A percentile compares a stretch with the other conserved stretches of the same genome.
Evolutionary conservation across 1,140 invertebrate genomes (phyloP).

Genomic region (Radopholus similis): DNA sequence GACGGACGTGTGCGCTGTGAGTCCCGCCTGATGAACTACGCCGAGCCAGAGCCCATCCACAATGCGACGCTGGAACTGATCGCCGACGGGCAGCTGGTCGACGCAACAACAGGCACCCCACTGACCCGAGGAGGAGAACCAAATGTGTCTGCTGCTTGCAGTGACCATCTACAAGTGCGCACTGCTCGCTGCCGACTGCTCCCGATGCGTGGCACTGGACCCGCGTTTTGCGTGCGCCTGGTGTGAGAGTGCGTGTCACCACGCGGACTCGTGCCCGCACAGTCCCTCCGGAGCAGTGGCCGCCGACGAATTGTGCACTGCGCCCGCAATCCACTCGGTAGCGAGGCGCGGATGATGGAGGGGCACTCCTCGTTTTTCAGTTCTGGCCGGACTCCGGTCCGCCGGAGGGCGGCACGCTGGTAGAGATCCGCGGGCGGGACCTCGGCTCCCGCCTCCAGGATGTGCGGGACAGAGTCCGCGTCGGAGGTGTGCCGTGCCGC

Average conservation of each 20-base stretch:
- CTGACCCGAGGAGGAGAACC: background rate
- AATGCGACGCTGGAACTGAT: slow-evolving; percentile 45
- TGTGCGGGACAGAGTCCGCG: slow-evolving; percentile 81
- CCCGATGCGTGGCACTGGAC: slow-evolving; percentile 78
- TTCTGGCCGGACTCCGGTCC: slow-evolving; percentile 89
- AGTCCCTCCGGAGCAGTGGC: slow-evolving; percentile 65
- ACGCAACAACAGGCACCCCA: slow-evolving; percentile 30
- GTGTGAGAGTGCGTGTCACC: slow-evolving; percentile 81
- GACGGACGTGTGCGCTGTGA: slow-evolving; percentile 19
- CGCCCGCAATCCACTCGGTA: slow-evolving; percentile 85
- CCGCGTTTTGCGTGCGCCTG: slow-evolving; percentile 83
- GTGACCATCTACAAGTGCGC: slow-evolving; percentile 90
- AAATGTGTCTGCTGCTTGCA: slow-evolving; percentile 29
- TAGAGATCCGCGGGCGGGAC: slow-evolving; percentile 92
- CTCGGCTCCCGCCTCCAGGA: slow-evolving; percentile 83
- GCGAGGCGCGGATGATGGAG: slow-evolving; percentile 31
- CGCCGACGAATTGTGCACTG: slow-evolving; percentile 73
- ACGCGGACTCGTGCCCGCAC: slow-evolving; percentile 69
- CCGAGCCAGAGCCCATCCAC: background rate
- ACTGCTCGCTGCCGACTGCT: slow-evolving; percentile 87
- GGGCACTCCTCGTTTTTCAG: slow-evolving; percentile 61
- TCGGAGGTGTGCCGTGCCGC: slow-evolving; percentile 81
- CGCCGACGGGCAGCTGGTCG: slow-evolving; percentile 32
- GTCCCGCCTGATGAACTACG: slow-evolving; percentile 16
- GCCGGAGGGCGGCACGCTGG: slow-evolving; percentile 85